phyloP scores from a whole-genome alignment of 2,797 vertebrate species.

The Sitta carolinensis region DNA sequence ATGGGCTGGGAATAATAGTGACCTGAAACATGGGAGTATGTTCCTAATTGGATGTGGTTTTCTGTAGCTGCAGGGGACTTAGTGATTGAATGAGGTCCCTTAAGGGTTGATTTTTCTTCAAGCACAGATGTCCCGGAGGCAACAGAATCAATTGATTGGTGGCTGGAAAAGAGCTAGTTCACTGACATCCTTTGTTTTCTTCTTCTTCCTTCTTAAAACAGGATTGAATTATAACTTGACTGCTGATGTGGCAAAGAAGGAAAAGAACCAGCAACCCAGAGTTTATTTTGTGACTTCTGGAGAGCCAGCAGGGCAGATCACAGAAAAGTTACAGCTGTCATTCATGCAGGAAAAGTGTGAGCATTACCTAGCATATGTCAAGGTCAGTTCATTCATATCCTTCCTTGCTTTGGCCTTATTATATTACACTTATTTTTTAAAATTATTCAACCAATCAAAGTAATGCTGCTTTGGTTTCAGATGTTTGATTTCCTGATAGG shows the following conservation, averaged over 20 bases:
- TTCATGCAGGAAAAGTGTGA: constrained; percentile 84
- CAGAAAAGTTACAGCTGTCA: constrained; percentile 81
- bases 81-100: constrained; percentile 8
- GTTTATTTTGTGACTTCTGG: constrained; percentile 87
- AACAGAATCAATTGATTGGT: not conserved
- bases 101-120: constrained; percentile 8
- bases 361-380: constrained; percentile 87
- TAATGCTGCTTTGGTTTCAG: not conserved
- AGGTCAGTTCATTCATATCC: constrained; percentile 79
- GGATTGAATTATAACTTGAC: constrained; percentile 92
- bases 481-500: not conserved
- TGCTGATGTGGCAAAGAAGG: constrained; percentile 89
- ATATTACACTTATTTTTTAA: not conserved
- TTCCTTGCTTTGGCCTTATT: not conserved
- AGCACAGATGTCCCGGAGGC: not conserved
- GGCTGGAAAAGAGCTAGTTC: constrained; percentile 29
- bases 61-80: not conserved
- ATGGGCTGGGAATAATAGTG: not conserved
- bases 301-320: constrained; percentile 84
- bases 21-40: not conserved
- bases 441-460: not conserved
- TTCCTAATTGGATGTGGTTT: not conserved
- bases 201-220: constrained; percentile 64
- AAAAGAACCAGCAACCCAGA: constrained; percentile 84
- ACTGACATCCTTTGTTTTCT: constrained; percentile 32